Base-by-base conservation (phyloP, 2,797 vertebrate genomes). In the Rhinella marina region DNA sequence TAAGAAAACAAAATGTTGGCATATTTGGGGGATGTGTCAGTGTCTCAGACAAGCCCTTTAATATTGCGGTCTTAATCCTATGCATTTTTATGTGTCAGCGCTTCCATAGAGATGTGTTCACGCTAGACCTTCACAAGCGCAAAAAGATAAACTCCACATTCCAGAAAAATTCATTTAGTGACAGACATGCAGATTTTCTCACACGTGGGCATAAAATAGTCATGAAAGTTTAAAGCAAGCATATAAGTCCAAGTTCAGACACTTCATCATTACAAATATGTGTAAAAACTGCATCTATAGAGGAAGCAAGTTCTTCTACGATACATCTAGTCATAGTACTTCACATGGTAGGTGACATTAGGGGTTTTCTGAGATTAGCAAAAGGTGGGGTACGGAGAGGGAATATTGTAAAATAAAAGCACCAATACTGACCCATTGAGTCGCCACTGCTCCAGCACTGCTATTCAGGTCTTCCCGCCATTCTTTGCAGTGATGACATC, bases 131-230 rank as follows among this genome's bases (percentile, higher is more conserved):
- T 75, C 9, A 75, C 21, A 52, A 23, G 41, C 21, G 7, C 19
- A 41, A 82, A 41, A 82, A 82, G 41, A 66, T 64, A 64, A 82
- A 66, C 59, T n/a, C 61, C 13, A 48, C 80, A 82, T 66, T 82
- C 61, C 61, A n/a, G 11, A 7, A 19, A 41, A 64, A 11, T 32
- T 66, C 3, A 66, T 66, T 64, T 9, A 19, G 41, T 81, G 61
- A 81, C 80, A 50, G 61, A 32, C 25, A 16, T 81, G 25, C 41
- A 27, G 41, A 66, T 50, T 64, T 81, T n/a, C 61, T 81, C 32
- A n/a, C 59, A 25, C 17, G 50, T 25, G 32, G 32, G 32, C 32
- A 32, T 32, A 32, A 32, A 3, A 32, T 32, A 50, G 21, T 41
- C 21, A 50, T 9, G 14, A 11, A 32, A 29, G 25, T 29, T 59